Evolutionary conservation across 2,797 vertebrate species (phyloP).

Genomic region (Simalia tracyae): DNA sequence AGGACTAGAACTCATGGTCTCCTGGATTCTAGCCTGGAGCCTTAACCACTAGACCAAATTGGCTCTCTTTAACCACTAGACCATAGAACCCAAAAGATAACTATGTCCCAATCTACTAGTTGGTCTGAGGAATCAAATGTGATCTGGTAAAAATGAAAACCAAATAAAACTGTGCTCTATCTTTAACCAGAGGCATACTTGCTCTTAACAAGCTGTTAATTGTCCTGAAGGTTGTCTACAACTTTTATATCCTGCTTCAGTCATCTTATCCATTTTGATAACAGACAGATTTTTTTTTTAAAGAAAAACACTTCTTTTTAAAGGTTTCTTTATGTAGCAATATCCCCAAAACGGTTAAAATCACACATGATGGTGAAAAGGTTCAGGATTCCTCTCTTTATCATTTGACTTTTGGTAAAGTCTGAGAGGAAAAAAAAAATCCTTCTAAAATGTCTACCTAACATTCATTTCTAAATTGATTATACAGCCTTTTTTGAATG

Average conservation of each 20-base stretch:
- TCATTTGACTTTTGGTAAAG: background rate
- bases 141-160: background rate
- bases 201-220: background rate
- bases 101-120: background rate
- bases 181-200: too few species aligned
- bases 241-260: background rate
- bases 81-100: background rate
- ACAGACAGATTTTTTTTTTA: background rate
- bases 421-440: background rate
- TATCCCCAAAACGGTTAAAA: background rate
- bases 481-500: constrained; percentile 14
- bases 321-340: background rate
- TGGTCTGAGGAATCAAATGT: background rate
- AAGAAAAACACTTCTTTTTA: background rate
- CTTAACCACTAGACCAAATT: too few species aligned
- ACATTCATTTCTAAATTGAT: constrained; percentile 11
- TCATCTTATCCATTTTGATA: background rate
- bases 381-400: constrained; percentile 8
- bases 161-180: background rate
- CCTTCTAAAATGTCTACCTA: background rate
- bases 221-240: background rate
- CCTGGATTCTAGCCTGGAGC: too few species aligned
- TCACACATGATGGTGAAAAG: background rate
- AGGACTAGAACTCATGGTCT: too few species aligned
- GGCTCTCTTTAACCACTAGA: too few species aligned